Evolutionary conservation across 2,888 invertebrate species (phyloP).

Genomic region (Plebejus argus): DNA sequence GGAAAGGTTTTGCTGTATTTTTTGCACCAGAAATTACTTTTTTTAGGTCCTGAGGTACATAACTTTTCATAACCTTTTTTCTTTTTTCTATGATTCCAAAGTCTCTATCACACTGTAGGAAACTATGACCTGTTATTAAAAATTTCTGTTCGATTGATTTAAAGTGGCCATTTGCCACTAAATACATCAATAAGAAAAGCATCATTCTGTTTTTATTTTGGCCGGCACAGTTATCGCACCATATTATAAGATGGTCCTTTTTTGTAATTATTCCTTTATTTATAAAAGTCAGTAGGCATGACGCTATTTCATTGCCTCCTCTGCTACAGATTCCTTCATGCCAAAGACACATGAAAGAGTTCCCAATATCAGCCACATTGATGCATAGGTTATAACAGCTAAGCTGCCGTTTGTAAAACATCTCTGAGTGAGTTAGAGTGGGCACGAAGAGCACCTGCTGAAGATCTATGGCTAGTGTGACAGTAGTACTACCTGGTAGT

Average conservation of each 20-base stretch:
- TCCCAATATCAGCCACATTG: slow-evolving; percentile 33
- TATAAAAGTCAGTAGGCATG: neutral
- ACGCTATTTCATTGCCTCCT: slow-evolving; percentile 26
- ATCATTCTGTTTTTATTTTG: slow-evolving; percentile 32
- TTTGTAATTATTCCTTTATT: too few species aligned
- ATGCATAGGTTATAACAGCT: slow-evolving; percentile 34
- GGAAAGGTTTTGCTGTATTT: neutral
- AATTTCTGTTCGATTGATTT: slow-evolving; percentile 28
- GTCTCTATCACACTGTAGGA: slow-evolving; percentile 25
- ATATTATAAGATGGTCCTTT: too few species aligned
- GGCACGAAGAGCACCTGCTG: slow-evolving; percentile 34
- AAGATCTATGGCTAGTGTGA: slow-evolving; percentile 30
- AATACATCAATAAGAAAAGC: slow-evolving; percentile 22
- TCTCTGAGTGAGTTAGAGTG: slow-evolving; percentile 31
- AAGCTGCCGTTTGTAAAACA: slow-evolving; percentile 35
- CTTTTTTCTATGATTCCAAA: slow-evolving; percentile 20
- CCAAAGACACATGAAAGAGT: slow-evolving; percentile 33
- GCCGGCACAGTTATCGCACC: slow-evolving; percentile 29
- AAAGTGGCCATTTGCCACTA: slow-evolving; percentile 21
- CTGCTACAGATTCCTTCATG: slow-evolving; percentile 21
- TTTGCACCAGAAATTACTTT: neutral
- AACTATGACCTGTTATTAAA: slow-evolving; percentile 25
- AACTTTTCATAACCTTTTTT: slow-evolving; percentile 19
- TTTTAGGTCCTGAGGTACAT: neutral
- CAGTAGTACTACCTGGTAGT: slow-evolving; percentile 34